Conservation (phyloP, 2,113 vertebrate species). For the Patagioenas fasciata region DNA sequence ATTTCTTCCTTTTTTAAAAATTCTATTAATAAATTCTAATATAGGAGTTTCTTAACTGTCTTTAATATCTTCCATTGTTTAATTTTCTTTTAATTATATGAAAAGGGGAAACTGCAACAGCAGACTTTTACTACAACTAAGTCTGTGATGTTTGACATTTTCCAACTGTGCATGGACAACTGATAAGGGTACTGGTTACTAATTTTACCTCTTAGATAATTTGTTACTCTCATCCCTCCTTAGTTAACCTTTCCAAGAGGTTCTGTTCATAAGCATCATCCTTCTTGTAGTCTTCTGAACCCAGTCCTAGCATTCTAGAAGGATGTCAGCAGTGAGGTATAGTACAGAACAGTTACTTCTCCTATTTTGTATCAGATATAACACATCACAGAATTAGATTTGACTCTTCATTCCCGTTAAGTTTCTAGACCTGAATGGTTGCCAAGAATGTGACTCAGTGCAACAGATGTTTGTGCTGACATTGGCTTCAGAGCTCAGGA, state of each 20-base stretch:
- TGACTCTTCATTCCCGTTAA: background rate
- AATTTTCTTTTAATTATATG: background rate
- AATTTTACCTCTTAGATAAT: constrained; percentile 36
- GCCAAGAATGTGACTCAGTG: background rate
- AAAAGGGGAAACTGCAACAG: background rate
- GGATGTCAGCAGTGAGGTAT: constrained; percentile 32
- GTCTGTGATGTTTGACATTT: background rate
- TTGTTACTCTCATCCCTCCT: constrained; percentile 32
- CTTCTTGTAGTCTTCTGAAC: constrained; percentile 35
- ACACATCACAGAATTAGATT: background rate
- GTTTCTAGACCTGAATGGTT: background rate
- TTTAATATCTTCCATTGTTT: background rate
- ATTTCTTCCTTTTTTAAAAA: background rate
- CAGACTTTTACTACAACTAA: background rate
- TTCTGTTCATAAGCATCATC: constrained; percentile 43
- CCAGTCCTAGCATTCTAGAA: constrained; percentile 47
- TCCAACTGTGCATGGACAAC: background rate
- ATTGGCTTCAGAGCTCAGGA: background rate
- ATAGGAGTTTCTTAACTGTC: background rate
- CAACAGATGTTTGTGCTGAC: background rate
- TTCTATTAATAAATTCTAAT: background rate
- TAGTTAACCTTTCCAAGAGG: constrained; percentile 43
- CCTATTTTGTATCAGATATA: background rate
- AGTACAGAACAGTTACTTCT: constrained; percentile 30
- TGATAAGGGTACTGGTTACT: background rate